Conservation (phyloP, 2,797 vertebrate genomes). For the Anisognathus igniventris region DNA sequence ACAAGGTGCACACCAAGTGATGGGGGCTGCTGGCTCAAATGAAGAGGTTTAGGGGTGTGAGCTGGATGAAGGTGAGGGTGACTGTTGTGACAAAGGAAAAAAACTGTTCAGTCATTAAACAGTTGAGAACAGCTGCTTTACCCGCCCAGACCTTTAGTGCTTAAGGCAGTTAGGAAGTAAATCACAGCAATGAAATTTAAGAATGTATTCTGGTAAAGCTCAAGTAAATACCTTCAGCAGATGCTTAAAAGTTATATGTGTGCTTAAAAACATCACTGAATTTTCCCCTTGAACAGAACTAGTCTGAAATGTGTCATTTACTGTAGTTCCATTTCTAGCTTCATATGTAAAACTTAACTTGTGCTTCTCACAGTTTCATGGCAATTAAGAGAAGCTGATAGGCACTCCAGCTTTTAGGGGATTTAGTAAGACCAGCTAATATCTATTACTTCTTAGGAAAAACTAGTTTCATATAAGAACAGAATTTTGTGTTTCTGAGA, state of each 20-base stretch:
- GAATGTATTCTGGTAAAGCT: not conserved
- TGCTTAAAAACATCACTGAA: not conserved
- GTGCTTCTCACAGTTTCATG: not conserved
- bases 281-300: not conserved
- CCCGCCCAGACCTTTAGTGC: not conserved
- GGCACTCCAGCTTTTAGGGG: not conserved
- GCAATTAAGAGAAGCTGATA: not conserved
- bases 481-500: not conserved
- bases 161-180: not conserved
- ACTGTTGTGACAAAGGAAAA: not conserved
- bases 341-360: not conserved
- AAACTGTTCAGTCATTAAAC: not conserved
- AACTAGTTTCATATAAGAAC: not conserved
- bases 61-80: not conserved
- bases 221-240: not conserved
- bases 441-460: not conserved
- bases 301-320: not conserved
- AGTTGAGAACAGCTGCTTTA: not conserved
- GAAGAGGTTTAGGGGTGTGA: not conserved
- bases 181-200: not conserved
- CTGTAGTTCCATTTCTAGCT: not conserved
- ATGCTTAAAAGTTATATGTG: not conserved
- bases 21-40: not conserved
- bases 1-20: rapidly evolving
- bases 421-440: not conserved